Base-by-base conservation (phyloP, 2,797 vertebrate genomes). In the Sebastes matsubarae region DNA sequence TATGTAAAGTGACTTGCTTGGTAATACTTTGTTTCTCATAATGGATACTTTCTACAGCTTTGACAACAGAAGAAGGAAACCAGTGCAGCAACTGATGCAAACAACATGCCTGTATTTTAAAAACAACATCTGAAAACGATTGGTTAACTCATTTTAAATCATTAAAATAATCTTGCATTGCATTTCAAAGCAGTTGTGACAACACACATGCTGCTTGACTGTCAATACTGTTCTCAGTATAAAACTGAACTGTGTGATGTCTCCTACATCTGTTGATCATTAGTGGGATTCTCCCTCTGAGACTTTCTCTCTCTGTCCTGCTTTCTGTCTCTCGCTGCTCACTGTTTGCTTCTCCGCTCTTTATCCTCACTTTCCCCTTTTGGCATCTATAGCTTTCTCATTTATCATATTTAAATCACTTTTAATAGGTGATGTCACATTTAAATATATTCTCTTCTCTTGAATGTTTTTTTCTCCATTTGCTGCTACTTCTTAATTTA, bases 191-290 rank as follows among this genome's bases (percentile, higher is more conserved):
- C 13, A 3, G 20, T 24, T 64, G 5, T 54, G 8, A 63, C 10
- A 55, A 50, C 18, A 50, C 46, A 50, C 46, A 20, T 50, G 46
- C 46, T 20, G 54, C 24, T 18, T 4, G 8, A 29, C 30, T n/a
- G 8, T 11, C 10, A 79, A 18, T 50, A 50, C 16, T 60, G 18
- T 46, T 59, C 7, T 73, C 30, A 42, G 58, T 55, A 16, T 67
- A 50, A 69, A 75, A 70, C 30, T 61, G 64, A 79, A 64, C 58
- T 70, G 72, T 65, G 72, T 82, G 78, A 68, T 29, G 12, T 68
- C 63, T 73, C 69, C 55, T 50, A 68, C 89, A 92, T 90, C 88
- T 93, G 92, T 79, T 86, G 38, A 29, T 75, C 87, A 89, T 93
- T 90, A 90, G 81, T 74, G 74, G 81, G 87, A 83, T 92, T 88